Conservation (phyloP, 1,140 invertebrate genomes). For the Oscheius sp. region DNA sequence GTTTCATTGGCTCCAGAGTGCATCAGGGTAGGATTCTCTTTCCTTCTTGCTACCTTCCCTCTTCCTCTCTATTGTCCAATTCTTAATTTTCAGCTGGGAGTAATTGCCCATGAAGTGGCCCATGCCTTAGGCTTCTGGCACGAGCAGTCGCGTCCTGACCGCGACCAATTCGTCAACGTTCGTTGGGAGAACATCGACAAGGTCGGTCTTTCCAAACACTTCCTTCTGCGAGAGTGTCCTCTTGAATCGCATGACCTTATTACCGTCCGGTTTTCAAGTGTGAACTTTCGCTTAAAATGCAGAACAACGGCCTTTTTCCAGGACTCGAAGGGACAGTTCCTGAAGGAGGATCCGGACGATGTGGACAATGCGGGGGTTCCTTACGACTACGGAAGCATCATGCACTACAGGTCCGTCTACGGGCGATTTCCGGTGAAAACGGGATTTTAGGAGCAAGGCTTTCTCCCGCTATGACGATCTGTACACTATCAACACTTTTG, state of each 20-base stretch:
- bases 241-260: too few species aligned
- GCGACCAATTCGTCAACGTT: constrained; percentile 51
- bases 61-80: constrained; percentile 6
- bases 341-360: constrained; percentile 60
- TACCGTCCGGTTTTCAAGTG: neutral
- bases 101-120: constrained; percentile 62
- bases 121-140: constrained; percentile 62
- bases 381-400: constrained; percentile 56
- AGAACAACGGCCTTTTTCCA: constrained; percentile 1
- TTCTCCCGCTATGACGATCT: constrained; percentile 60
- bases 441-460: constrained; percentile 52
- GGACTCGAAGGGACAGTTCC: constrained; percentile 59
- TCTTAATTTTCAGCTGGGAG: constrained; percentile 60
- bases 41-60: neutral
- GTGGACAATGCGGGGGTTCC: constrained; percentile 60
- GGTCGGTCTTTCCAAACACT: neutral
- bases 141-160: constrained; percentile 55
- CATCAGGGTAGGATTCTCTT: constrained; percentile 47
- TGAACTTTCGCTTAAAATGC: neutral
- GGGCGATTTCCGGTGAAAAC: neutral
- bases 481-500: constrained; percentile 58
- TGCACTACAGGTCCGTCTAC: constrained; percentile 53
- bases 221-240: neutral
- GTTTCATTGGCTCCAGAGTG: constrained; percentile 60
- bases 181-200: constrained; percentile 60